Percentiles rank a stretch among this genome's conserved stretches.
phyloP scores from a whole-genome alignment of 2,888 invertebrate species.

The Pachydiplax longipennis region DNA sequence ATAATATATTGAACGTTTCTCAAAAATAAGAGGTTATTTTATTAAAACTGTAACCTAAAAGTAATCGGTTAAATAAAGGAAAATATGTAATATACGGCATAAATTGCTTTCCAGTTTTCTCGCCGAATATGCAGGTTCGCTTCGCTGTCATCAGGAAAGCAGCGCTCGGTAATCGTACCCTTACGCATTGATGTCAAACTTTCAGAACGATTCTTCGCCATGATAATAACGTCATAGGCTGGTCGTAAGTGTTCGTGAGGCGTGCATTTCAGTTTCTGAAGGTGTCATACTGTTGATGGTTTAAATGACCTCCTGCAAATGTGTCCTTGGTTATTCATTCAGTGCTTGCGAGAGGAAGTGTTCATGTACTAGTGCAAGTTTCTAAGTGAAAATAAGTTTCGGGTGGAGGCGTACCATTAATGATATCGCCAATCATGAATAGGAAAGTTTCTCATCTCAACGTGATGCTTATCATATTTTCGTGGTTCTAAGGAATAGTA shows the following conservation, averaged over 20 bases:
- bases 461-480: not conserved
- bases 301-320: not conserved
- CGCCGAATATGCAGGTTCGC: not conserved
- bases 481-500: conserved; percentile 15
- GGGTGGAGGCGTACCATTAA: not conserved
- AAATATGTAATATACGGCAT: not conserved
- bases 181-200: conserved; percentile 4
- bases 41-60: not conserved
- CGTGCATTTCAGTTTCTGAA: not conserved
- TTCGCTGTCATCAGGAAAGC: conserved; percentile 1
- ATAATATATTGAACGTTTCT: not conserved
- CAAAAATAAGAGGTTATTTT: not conserved
- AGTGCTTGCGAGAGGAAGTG: not conserved
- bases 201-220: not conserved
- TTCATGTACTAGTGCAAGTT: not conserved
- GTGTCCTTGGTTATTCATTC: not conserved
- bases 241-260: conserved; percentile 9
- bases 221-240: not conserved
- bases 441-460: not conserved
- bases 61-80: not conserved
- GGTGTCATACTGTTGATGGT: not conserved
- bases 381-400: not conserved
- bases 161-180: not conserved
- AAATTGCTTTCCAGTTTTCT: not conserved
- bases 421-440: conserved; percentile 13